Evolutionary conservation across 2,113 vertebrate genomes (phyloP), one percentile per base, ranked within the genome.

Genomic region (Callorhinus ursinus): DNA sequence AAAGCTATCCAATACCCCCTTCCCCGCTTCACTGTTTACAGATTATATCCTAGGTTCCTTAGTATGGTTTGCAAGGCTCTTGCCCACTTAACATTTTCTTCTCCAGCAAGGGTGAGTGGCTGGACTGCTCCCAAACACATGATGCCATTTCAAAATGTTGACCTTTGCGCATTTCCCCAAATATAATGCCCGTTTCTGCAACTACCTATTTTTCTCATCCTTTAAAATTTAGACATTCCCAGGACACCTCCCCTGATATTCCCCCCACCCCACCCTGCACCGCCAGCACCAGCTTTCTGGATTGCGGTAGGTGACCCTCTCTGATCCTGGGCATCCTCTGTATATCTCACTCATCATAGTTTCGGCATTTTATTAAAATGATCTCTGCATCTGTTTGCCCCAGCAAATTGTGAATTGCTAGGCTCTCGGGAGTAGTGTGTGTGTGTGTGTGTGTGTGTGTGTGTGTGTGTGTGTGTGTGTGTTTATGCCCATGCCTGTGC

Each of bases 141-240:
- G 1, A 69, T 61, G 51, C n/a, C 82, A 67, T 87, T 91, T 85
- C 82, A 71, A 87, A 79, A 55, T 83, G 21, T 69, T 77, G 59
- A 59, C 63, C 39, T 93, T 91, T 88, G 71, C 26, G 46, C 39
- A 63, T 88, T 96, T 95, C 67, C 51, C 80, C 61, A 88, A n/a
- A 36, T 77, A n/a, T 36, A 65, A 92, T 65, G 26, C 39, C 90
- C 28, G 57, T 63, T 89, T 9, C 39, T 33, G 22, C 59, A n/a
- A 39, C 57, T 77, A 59, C 42, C 57, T 87, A 21, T n/a, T 84
- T 91, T 69, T 42, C 63, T 81, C 61, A 91, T 92, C n/a, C n/a
- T 97, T 95, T 88, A 79, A 93, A 93, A 95, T 57, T 67, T 92
- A 84, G 67, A 72, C 53, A 71, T 95, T 92, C 42, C 59, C 36